A percentile compares a stretch with the other conserved stretches of the same genome.
These are phyloP conservation scores for Bujurquina vittata DNA, from an alignment of 2,113 vertebrate genomes.

Conservation along the genomic window DNA sequence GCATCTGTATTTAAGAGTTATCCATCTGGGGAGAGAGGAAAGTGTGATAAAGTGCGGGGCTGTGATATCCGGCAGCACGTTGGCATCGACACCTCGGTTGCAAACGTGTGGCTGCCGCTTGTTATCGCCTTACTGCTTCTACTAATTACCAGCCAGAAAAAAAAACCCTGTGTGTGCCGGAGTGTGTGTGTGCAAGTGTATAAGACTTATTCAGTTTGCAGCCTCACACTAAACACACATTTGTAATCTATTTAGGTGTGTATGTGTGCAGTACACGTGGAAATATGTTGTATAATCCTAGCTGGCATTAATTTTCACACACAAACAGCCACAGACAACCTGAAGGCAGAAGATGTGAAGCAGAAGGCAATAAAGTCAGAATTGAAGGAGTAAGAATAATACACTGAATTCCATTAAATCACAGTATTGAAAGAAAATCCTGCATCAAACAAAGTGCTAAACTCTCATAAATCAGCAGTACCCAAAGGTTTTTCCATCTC, in stretches of 20 bases:
- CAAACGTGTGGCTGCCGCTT: constrained; percentile 68
- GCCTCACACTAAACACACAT: constrained; percentile 52
- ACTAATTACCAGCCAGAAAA: constrained; percentile 64
- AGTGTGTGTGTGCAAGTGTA: constrained; percentile 4
- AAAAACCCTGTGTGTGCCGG: neutral
- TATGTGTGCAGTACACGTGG: neutral
- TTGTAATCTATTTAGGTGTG: constrained; percentile 29
- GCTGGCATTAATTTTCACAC: neutral
- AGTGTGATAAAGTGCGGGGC: constrained; percentile 32
- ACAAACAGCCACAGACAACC: neutral
- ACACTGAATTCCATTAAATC: neutral
- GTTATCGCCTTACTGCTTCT: constrained; percentile 69
- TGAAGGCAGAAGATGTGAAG: constrained; percentile 2
- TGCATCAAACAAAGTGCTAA: neutral
- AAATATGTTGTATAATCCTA: constrained; percentile 4
- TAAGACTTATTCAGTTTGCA: constrained; percentile 33
- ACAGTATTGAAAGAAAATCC: neutral
- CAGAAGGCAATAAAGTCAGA: neutral
- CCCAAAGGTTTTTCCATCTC: neutral
- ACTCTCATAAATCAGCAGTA: neutral
- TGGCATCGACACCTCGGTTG: constrained; percentile 57
- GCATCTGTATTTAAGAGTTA: neutral
- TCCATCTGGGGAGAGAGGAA: neutral
- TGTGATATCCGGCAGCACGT: constrained; percentile 54
- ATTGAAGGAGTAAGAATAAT: neutral